A percentile compares a stretch with the other conserved stretches of the same genome.
Evolutionary conservation across 2,797 vertebrate species (phyloP).

Genomic region (Pampus argenteus): DNA sequence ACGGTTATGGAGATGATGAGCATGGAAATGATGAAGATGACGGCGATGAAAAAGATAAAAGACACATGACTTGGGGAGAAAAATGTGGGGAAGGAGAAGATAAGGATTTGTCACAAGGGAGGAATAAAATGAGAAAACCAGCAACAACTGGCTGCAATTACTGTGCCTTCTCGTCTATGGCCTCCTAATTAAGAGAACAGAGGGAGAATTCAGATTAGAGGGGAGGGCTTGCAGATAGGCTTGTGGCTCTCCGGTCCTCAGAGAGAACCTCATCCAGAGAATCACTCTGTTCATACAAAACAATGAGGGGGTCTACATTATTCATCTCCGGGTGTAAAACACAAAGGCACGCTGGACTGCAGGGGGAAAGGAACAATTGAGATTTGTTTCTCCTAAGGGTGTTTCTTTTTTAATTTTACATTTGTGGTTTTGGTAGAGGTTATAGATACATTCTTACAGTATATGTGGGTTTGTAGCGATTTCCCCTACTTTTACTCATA

Average conservation of each 20-base stretch:
- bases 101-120: slow-evolving; percentile 57
- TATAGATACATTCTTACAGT: neutral
- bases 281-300: slow-evolving; percentile 66
- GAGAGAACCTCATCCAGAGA: slow-evolving; percentile 63
- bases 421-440: slow-evolving; percentile 16
- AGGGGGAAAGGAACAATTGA: slow-evolving; percentile 10
- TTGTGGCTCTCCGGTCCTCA: slow-evolving; percentile 64
- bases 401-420: no score
- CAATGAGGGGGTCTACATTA: slow-evolving; percentile 69
- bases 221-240: slow-evolving; percentile 69
- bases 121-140: slow-evolving; percentile 55
- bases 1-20: slow-evolving; percentile 32
- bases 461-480: slow-evolving; percentile 12
- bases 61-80: slow-evolving; percentile 28
- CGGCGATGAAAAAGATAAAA: slow-evolving; percentile 38
- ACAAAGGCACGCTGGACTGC: slow-evolving; percentile 6
- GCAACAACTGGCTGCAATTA: slow-evolving; percentile 69
- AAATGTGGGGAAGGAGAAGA: slow-evolving; percentile 30
- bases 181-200: slow-evolving; percentile 75
- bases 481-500: slow-evolving; percentile 29
- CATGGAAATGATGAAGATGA: slow-evolving; percentile 1
- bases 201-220: slow-evolving; percentile 70
- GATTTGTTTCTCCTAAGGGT: slow-evolving; percentile 4
- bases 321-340: slow-evolving; percentile 55
- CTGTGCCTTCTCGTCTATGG: slow-evolving; percentile 50